Percentiles rank a stretch among this genome's conserved stretches.
Conservation (phyloP, 2,113 vertebrate genomes). For the Rhabdornis inornatus region DNA sequence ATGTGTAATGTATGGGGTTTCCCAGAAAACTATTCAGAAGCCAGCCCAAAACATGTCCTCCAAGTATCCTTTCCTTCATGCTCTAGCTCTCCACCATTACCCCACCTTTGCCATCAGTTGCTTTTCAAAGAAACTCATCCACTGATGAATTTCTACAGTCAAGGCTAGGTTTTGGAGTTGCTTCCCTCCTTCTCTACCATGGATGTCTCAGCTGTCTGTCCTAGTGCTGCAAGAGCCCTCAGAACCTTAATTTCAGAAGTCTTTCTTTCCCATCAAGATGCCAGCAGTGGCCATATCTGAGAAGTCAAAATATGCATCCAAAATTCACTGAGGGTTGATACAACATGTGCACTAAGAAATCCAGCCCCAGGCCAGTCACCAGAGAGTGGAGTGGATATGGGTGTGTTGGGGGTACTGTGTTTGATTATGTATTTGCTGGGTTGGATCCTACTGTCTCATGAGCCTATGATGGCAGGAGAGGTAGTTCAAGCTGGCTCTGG, state of each 20-base stretch:
- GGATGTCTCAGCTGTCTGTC: background rate
- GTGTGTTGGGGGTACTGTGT: background rate
- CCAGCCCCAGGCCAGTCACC: background rate
- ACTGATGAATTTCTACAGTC: background rate
- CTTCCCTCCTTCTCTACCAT: background rate
- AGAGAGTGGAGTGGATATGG: accelerated
- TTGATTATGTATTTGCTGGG: background rate
- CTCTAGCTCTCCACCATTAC: background rate
- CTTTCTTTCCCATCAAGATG: background rate
- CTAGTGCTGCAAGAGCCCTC: background rate
- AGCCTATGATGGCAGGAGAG: background rate
- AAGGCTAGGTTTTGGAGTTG: background rate
- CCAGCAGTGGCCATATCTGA: background rate
- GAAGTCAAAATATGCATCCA: background rate
- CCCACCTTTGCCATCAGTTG: background rate
- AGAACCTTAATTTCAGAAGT: accelerated
- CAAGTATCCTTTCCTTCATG: background rate
- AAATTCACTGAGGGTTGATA: background rate
- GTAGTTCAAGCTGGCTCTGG: background rate
- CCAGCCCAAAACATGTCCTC: background rate
- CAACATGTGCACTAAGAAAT: background rate
- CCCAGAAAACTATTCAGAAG: background rate
- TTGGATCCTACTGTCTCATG: background rate
- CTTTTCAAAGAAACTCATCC: background rate
- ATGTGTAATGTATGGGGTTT: background rate